Evolutionary conservation across 1,140 invertebrate genomes (phyloP), one percentile per base, ranked within the genome.

Genomic region (Dermatophagoides farinae): DNA sequence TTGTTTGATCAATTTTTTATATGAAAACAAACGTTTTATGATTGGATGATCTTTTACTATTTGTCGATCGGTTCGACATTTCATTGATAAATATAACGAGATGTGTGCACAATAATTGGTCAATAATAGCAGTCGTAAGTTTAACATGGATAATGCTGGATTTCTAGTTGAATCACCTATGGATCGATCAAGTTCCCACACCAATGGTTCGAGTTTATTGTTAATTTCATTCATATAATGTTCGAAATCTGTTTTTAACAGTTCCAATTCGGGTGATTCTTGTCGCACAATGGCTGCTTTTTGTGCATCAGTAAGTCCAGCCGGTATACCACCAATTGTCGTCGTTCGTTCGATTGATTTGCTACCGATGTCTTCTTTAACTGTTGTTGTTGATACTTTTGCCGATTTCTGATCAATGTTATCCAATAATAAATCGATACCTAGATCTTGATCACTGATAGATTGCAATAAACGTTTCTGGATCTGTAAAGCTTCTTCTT

Each of bases 381-480:
- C 69, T 73, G 87, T 79, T 70, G 85, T 77, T 73, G 88, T 77
- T 64, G 78, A 78, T 53, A 84, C 80, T 22, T 82, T 80, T 61
- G 82, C 84, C 74, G 90, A 91, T 69, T 85, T 84, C 57, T 88
- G 89, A 65, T 89, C 80, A 74, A 93, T 89, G 8, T 31, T 31
- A 4, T 31, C 31, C 31, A 31, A 31, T 73, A 89, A 93, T 69
- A 95, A 81, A 71, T 91, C 91, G 4, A 68, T 64, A 62, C 20
- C 58, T 40, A 68, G 20, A 51, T 62, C 64, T 20, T 61, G 31
- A 22, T 65, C 61, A 53, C 65, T 54, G 4, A 66, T 60, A 12
- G 59, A 62, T 14, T 51, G 39, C 6, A 61, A 22, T 25, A 67
- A 37, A 22, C 66, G 57, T 43, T 61, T 67, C 38, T 68, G 67